phyloP scores from a whole-genome alignment of 30 jellyfish, hydroid and myxozoan genomes.

The Mastigias papua region DNA sequence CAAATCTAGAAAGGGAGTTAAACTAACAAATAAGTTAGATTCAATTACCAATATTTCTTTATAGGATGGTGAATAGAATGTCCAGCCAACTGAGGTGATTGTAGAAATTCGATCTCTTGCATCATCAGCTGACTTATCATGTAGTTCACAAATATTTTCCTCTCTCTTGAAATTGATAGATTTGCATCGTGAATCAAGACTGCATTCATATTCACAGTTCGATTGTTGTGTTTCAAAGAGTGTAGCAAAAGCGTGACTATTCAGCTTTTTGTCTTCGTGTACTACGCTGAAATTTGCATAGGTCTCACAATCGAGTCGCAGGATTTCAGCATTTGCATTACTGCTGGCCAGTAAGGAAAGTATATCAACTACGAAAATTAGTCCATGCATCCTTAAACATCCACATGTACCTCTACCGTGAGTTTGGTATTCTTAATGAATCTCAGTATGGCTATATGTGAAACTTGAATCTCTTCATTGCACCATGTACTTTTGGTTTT shows the following conservation, averaged over 20 bases:
- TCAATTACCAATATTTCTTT: not conserved
- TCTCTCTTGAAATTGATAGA: slow-evolving; percentile 1
- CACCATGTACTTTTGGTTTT: too few relatives aligned
- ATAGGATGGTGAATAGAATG: too few relatives aligned
- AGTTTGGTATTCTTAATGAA: too few relatives aligned
- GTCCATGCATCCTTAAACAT: too few relatives aligned
- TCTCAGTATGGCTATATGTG: too few relatives aligned
- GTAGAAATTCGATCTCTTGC: not conserved
- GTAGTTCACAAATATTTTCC: not conserved
- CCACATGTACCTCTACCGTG: too few relatives aligned
- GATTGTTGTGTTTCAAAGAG: not conserved
- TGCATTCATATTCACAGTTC: slow-evolving; percentile 3
- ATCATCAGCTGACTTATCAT: not conserved
- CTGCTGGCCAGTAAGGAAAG: too few relatives aligned
- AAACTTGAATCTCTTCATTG: too few relatives aligned
- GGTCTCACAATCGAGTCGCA: not conserved
- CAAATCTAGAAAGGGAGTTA: too few relatives aligned
- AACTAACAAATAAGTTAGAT: too few relatives aligned
- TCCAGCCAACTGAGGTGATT: not conserved
- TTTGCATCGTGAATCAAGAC: not conserved
- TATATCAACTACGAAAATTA: too few relatives aligned
- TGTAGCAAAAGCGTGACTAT: not conserved
- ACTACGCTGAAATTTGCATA: slow-evolving; percentile 13
- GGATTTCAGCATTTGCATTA: not conserved
- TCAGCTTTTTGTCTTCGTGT: not conserved